Evolutionary conservation across 2,113 vertebrate genomes (phyloP).

Genomic region (Orthonyx spaldingii): DNA sequence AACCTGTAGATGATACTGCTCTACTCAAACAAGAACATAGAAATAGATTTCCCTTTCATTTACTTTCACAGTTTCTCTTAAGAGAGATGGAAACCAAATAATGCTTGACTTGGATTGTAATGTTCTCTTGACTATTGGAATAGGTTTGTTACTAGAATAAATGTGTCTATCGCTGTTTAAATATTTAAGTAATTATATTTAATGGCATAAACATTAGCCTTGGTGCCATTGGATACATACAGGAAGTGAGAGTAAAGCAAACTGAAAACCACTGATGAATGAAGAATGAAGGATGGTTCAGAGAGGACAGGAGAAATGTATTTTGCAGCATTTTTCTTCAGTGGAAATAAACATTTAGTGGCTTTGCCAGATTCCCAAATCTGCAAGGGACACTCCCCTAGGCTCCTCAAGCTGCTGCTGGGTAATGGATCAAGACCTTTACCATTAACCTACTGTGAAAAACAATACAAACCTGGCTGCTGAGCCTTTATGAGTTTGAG

Average conservation of each 20-base stretch:
- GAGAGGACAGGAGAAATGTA: neutral
- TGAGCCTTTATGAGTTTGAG: neutral
- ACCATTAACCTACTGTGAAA: neutral
- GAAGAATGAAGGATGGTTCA: neutral
- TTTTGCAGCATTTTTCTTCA: neutral
- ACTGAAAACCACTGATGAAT: neutral
- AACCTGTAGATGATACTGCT: neutral
- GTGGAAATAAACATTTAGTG: neutral
- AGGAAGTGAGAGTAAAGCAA: neutral
- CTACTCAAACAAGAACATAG: neutral
- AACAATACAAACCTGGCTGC: neutral
- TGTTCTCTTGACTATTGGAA: neutral
- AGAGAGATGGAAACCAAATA: neutral
- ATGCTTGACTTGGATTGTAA: neutral
- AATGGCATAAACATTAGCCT: neutral
- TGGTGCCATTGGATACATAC: neutral
- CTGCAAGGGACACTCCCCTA: neutral
- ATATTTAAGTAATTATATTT: constrained; percentile 3
- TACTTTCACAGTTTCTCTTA: neutral
- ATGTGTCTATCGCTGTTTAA: neutral
- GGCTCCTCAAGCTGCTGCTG: neutral
- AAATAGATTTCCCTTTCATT: neutral
- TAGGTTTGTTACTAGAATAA: neutral
- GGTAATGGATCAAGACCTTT: neutral
- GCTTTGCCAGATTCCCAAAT: neutral